Evolutionary conservation across 1,140 invertebrate species (phyloP).

Genomic region (Mercenaria mercenaria): DNA sequence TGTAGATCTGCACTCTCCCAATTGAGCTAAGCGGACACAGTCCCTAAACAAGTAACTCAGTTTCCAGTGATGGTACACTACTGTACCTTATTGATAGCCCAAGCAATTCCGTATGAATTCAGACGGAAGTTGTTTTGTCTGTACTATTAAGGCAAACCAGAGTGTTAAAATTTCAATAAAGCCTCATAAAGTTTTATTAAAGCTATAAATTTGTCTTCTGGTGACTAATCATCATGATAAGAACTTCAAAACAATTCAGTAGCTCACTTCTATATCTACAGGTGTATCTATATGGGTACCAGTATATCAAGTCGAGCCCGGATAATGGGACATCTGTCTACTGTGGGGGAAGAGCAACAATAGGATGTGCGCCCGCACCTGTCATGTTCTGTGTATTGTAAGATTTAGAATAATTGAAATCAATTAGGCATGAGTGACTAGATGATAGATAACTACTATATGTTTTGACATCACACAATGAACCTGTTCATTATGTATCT

Average conservation of each 20-base stretch:
- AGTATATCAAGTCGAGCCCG: neutral
- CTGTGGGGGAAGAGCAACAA: neutral
- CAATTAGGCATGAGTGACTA: constrained; percentile 34
- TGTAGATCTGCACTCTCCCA: no score
- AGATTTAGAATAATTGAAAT: constrained; percentile 38
- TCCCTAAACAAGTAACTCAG: no score
- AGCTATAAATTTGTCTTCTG: no score
- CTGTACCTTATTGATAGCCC: no score
- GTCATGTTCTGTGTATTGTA: neutral
- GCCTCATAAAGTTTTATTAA: no score
- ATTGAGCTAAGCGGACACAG: no score
- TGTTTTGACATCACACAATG: neutral
- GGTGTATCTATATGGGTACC: constrained; percentile 1
- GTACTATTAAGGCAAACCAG: no score
- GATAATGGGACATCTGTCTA: constrained; percentile 7
- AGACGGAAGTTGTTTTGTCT: no score
- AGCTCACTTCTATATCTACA: neutral
- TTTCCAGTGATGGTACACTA: no score
- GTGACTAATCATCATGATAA: no score
- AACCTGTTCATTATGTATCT: neutral
- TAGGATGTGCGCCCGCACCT: neutral
- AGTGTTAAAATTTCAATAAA: no score
- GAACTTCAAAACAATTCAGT: neutral
- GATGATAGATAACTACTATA: constrained; percentile 17
- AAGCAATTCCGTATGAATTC: no score